Base-by-base conservation (phyloP, 2,797 vertebrate species). In the Channallabes apus region DNA sequence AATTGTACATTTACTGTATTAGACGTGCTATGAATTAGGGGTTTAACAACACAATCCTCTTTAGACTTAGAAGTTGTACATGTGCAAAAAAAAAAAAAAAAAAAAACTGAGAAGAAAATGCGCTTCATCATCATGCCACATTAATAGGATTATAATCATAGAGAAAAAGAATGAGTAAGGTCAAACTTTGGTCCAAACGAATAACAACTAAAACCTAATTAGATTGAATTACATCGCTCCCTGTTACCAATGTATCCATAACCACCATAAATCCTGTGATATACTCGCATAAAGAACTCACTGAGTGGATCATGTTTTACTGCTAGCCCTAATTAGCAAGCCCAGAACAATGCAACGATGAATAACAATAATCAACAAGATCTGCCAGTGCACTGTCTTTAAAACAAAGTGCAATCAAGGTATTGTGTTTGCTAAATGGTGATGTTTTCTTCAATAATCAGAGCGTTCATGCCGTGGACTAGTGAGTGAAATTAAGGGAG, bases 351-450 rank as follows among this genome's bases (percentile, higher is more conserved):
- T 51, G 15, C 35, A 4, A 32, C 24, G 15, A 24, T 68, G 59
- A 65, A 78, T 68, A 41, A 51, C 75, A 46, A 69, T 71, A 84
- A 84, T 84, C 41, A 84, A 38, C 27, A 46, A 56, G 62, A 80
- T 82, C 84, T 65, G 65, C 82, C 62, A 54, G 61, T 75, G 82
- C n/a, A 18, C 51, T 58, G 65, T 82, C 83, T 87, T 84, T 65
- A 83, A 87, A 88, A 75, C 83, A 76, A 80, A 80, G 17, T 27
- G 58, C 65, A 86, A 62, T 81, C 77, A 79, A n/a, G 77, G 58
- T 79, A 79, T 41, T 79, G 77, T 79, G 59, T 41, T 79, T n/a
- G 59, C 58, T 41, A 79, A 79, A n/a, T 64, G 24, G 32, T 46
- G 18, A 22, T 76, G 54, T 58, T 79, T 79, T 64, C n/a, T 64